Percentiles rank a stretch among this genome's conserved stretches.
Evolutionary conservation across 2,113 vertebrate species (phyloP).

Genomic region (Zosterops lateralis): DNA sequence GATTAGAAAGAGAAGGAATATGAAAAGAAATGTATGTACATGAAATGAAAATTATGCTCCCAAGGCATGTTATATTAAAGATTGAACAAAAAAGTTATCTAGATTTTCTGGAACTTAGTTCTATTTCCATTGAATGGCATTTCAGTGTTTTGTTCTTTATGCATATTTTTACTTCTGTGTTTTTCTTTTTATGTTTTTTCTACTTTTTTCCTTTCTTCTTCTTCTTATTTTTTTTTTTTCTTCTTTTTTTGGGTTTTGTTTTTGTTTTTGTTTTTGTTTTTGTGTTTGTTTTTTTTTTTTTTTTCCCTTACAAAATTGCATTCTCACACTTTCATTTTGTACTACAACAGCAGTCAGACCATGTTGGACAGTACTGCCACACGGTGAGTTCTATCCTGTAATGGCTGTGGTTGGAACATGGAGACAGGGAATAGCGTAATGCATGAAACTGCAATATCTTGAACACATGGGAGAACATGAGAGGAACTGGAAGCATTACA

Average conservation of each 20-base stretch:
- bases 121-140: background rate
- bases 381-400: background rate
- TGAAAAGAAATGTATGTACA: background rate
- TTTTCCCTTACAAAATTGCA: fast-evolving
- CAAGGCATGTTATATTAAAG: background rate
- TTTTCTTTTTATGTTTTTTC: fast-evolving
- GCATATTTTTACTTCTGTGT: background rate
- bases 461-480: background rate
- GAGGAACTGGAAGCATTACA: background rate
- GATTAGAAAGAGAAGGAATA: background rate
- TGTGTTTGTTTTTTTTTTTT: fast-evolving
- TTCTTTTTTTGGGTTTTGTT: fast-evolving
- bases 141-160: background rate
- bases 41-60: background rate
- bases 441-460: background rate
- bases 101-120: background rate
- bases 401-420: background rate
- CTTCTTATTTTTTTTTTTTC: too few relatives aligned
- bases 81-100: background rate
- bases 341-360: background rate
- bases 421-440: background rate
- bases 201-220: fast-evolving
- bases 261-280: too few relatives aligned
- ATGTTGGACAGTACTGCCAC: background rate
- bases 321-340: background rate